Evolutionary conservation across 2,888 invertebrate species (phyloP).

Genomic region (Drosophila histrio): DNA sequence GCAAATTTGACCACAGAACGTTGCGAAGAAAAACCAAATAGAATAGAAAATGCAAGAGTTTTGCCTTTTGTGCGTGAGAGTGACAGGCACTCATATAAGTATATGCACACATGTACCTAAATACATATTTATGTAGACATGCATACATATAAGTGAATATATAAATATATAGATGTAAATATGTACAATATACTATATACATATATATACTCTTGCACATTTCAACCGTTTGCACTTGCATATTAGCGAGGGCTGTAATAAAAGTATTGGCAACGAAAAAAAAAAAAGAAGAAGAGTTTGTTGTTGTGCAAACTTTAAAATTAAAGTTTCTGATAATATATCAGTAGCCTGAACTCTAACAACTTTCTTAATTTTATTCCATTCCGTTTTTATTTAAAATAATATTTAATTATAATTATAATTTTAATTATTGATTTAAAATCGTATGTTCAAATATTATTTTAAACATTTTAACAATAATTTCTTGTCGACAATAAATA

Average conservation of each 20-base stretch:
- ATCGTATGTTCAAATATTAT: too few species aligned
- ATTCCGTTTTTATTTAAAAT: not conserved
- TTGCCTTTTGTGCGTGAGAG: constrained; percentile 27
- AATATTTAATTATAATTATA: too few species aligned
- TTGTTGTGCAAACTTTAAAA: not conserved
- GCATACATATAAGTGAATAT: constrained; percentile 1
- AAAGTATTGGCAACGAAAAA: not conserved
- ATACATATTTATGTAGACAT: constrained; percentile 42
- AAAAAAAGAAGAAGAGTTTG: not conserved
- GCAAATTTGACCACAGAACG: constrained; percentile 51
- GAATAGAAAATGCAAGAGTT: constrained; percentile 58
- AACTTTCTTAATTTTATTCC: too few species aligned
- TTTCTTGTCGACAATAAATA: too few species aligned
- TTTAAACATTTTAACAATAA: too few species aligned
- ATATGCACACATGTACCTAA: constrained; percentile 31
- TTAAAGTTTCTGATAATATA: not conserved
- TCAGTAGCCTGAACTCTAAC: too few species aligned
- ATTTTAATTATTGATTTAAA: too few species aligned
- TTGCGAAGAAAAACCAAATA: constrained; percentile 17
- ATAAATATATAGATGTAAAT: not conserved
- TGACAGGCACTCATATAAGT: constrained; percentile 41
- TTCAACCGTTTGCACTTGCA: constrained; percentile 41
- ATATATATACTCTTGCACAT: constrained; percentile 28
- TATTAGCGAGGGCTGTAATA: constrained; percentile 25
- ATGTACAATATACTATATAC: constrained; percentile 3